Conservation (phyloP, 2,797 vertebrate genomes). For the Brachyalestes nurse region DNA sequence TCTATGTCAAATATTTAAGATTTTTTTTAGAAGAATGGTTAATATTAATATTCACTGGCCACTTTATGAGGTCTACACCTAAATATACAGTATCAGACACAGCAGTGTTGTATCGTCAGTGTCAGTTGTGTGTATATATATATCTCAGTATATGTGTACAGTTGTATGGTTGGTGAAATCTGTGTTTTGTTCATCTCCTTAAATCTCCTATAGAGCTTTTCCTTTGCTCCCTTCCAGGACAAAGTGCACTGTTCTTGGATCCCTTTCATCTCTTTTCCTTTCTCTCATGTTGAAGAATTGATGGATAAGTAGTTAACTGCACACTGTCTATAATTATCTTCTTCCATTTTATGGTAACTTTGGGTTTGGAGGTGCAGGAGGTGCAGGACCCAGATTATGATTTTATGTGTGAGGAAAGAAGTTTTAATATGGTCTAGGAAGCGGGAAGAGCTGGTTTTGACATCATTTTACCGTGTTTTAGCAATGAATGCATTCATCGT, state of each 20-base stretch:
- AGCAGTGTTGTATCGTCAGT: no score
- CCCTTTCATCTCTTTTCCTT: conserved; percentile 21
- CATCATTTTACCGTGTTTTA: conserved; percentile 48
- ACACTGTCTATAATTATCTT: conserved; percentile 26
- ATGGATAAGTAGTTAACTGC: conserved; percentile 31
- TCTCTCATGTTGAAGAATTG: conserved; percentile 4
- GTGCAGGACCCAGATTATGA: conserved; percentile 3
- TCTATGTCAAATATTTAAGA: no score
- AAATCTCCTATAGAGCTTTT: background rate
- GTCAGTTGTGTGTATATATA: no score
- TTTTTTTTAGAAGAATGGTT: no score
- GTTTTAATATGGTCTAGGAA: background rate
- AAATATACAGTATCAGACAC: no score
- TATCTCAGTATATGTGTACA: background rate
- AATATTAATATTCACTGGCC: background rate
- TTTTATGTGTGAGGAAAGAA: conserved; percentile 16
- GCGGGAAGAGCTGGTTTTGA: conserved; percentile 53
- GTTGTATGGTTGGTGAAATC: no score
- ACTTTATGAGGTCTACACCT: no score
- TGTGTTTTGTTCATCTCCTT: background rate
- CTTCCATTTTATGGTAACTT: conserved; percentile 25
- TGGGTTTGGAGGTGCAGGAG: background rate
- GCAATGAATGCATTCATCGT: conserved; percentile 27
- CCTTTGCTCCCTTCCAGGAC: background rate
- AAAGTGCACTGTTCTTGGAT: conserved; percentile 39